A percentile compares a stretch with the other conserved stretches of the same genome.
phyloP scores from a whole-genome alignment of 2,113 vertebrate genomes.

The Microcebus jonahi region DNA sequence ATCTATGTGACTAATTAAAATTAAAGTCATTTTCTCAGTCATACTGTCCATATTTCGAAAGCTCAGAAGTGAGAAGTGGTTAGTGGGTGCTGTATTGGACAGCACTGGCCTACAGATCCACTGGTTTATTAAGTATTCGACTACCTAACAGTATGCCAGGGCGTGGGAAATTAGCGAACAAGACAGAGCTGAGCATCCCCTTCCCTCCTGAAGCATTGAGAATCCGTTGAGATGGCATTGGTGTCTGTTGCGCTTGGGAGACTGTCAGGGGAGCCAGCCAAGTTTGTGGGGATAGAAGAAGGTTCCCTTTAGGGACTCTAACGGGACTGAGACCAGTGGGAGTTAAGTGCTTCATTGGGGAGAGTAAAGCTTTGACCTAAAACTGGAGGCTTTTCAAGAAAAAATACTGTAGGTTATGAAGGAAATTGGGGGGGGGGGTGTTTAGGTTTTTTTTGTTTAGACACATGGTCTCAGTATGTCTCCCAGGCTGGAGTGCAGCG shows the following conservation, averaged over 20 bases:
- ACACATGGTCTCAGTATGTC: no score
- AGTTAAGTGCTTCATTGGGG: background rate
- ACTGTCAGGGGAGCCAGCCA: background rate
- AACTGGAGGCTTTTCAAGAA: background rate
- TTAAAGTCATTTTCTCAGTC: background rate
- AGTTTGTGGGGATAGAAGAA: background rate
- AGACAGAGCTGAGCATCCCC: background rate
- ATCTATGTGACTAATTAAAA: background rate
- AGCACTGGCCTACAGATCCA: background rate
- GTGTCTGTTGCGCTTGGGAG: background rate
- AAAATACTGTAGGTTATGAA: background rate
- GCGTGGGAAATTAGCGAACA: background rate
- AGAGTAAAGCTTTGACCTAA: background rate
- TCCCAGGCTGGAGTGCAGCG: no score
- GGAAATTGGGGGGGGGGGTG: background rate
- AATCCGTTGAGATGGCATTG: fast-evolving
- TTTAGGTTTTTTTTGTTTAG: no score
- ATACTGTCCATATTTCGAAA: background rate
- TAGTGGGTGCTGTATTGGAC: background rate
- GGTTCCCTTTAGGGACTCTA: background rate
- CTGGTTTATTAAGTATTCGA: background rate
- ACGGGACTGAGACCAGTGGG: background rate
- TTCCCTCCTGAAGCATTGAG: background rate
- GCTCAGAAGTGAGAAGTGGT: slow-evolving; percentile 3
- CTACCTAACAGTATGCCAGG: background rate